Conservation (phyloP, 1,140 invertebrate species). For the Drosophila varians region DNA sequence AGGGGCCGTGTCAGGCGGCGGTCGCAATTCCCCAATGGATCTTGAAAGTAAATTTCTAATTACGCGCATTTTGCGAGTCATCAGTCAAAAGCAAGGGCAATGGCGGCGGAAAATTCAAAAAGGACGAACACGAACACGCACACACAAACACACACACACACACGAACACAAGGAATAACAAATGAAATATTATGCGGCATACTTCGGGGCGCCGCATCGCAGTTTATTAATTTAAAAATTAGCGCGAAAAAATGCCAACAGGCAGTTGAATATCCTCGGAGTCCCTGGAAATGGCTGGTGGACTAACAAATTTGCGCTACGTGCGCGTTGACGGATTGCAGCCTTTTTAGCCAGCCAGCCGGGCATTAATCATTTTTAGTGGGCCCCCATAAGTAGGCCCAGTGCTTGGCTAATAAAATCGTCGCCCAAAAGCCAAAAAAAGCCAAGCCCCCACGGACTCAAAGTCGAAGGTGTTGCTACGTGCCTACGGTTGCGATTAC, state of each 20-base stretch:
- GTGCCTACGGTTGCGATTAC: slow-evolving; percentile 50
- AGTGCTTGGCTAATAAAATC: slow-evolving; percentile 77
- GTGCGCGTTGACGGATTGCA: slow-evolving; percentile 77
- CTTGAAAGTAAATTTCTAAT: slow-evolving; percentile 82
- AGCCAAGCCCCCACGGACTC: slow-evolving; percentile 15
- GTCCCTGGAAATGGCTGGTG: not conserved
- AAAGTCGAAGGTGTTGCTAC: slow-evolving; percentile 41
- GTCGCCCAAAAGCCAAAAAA: slow-evolving; percentile 46
- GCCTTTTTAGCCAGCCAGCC: slow-evolving; percentile 72
- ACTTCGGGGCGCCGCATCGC: slow-evolving; percentile 70
- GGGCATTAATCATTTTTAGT: slow-evolving; percentile 82
- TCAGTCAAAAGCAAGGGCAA: slow-evolving; percentile 69
- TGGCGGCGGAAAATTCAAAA: not conserved
- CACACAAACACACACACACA: not conserved
- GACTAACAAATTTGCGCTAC: slow-evolving; percentile 73
- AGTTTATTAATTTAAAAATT: slow-evolving; percentile 82
- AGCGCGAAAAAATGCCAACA: slow-evolving; percentile 66
- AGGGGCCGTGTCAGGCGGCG: slow-evolving; percentile 65
- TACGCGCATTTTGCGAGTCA: slow-evolving; percentile 79
- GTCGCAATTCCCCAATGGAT: slow-evolving; percentile 80
- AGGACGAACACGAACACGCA: not conserved
- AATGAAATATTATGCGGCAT: slow-evolving; percentile 81
- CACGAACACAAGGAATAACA: slow-evolving; percentile 66
- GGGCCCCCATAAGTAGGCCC: slow-evolving; percentile 79
- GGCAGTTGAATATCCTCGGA: not conserved